phyloP scores from a whole-genome alignment of 2,888 invertebrate species.

The Eremobia ochroleuca region DNA sequence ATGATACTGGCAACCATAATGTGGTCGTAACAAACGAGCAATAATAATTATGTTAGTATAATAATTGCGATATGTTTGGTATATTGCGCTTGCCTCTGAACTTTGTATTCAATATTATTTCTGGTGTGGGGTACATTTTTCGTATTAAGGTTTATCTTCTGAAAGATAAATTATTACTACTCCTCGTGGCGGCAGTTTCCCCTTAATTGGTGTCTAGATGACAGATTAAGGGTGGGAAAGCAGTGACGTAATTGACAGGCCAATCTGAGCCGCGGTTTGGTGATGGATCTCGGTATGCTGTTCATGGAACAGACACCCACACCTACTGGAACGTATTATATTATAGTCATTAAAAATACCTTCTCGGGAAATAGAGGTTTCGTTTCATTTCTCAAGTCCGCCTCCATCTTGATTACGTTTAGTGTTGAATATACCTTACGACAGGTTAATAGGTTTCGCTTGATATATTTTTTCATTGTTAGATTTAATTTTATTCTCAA shows the following conservation, averaged over 20 bases:
- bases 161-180: slow-evolving; percentile 84
- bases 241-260: slow-evolving; percentile 89
- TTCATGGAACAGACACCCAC: slow-evolving; percentile 33
- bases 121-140: slow-evolving; percentile 42
- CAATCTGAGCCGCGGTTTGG: slow-evolving; percentile 84
- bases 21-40: slow-evolving; percentile 30
- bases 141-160: slow-evolving; percentile 68
- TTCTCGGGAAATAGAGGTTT: slow-evolving; percentile 27
- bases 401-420: slow-evolving; percentile 46
- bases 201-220: slow-evolving; percentile 90
- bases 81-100: slow-evolving; percentile 37
- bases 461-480: background rate
- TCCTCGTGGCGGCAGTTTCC: slow-evolving; percentile 81
- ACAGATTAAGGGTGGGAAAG: slow-evolving; percentile 87
- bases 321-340: slow-evolving; percentile 27
- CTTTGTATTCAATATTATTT: slow-evolving; percentile 60
- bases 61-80: slow-evolving; percentile 39
- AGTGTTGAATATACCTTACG: slow-evolving; percentile 32
- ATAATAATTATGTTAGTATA: slow-evolving; percentile 39
- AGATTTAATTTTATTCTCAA: background rate
- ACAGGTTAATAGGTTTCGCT: slow-evolving; percentile 8
- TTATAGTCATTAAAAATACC: slow-evolving; percentile 46
- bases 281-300: slow-evolving; percentile 79
- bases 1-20: slow-evolving; percentile 36
- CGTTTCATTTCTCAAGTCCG: slow-evolving; percentile 46